phyloP scores from a whole-genome alignment of 2,797 vertebrate genomes.

The Xyrichtys novacula region DNA sequence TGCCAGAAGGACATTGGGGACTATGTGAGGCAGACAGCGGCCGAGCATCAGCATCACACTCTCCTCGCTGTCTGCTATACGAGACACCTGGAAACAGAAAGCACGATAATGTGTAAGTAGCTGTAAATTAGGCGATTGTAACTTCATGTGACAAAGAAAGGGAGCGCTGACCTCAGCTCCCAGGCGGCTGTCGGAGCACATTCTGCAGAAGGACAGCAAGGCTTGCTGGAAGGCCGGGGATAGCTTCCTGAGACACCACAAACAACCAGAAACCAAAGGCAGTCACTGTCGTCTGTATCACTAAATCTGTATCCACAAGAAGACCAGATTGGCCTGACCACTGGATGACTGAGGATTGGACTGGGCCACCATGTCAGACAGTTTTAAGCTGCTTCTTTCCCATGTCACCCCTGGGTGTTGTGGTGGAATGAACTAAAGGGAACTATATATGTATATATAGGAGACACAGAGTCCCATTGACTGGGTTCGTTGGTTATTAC shows the following conservation, averaged over 20 bases:
- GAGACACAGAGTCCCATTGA: background rate
- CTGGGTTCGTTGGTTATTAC: background rate
- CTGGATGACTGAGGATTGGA: constrained; percentile 32
- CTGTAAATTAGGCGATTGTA: background rate
- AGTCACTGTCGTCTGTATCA: constrained; percentile 31
- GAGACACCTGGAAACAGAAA: constrained; percentile 88
- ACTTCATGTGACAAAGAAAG: background rate
- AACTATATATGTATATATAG: too few species aligned
- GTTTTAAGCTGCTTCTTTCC: constrained; percentile 25
- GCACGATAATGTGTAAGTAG: background rate
- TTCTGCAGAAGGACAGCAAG: constrained; percentile 97
- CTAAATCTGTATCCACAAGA: constrained; percentile 44
- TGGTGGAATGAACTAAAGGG: background rate
- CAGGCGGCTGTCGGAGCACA: constrained; percentile 97
- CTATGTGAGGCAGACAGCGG: constrained; percentile 98
- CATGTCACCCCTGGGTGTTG: constrained; percentile 15
- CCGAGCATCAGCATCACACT: constrained; percentile 99
- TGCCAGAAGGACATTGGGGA: constrained; percentile 97
- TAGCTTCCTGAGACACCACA: constrained; percentile 85
- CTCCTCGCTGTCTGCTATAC: constrained; percentile 96
- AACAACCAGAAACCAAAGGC: constrained; percentile 47
- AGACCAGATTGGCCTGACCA: constrained; percentile 33
- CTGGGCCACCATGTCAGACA: constrained; percentile 26
- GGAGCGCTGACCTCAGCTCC: constrained; percentile 92
- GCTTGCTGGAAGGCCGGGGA: constrained; percentile 97